A percentile compares a stretch with the other conserved stretches of the same genome.
Conservation (phyloP, 2,888 invertebrate species). For the Tetrapedia diversipes region DNA sequence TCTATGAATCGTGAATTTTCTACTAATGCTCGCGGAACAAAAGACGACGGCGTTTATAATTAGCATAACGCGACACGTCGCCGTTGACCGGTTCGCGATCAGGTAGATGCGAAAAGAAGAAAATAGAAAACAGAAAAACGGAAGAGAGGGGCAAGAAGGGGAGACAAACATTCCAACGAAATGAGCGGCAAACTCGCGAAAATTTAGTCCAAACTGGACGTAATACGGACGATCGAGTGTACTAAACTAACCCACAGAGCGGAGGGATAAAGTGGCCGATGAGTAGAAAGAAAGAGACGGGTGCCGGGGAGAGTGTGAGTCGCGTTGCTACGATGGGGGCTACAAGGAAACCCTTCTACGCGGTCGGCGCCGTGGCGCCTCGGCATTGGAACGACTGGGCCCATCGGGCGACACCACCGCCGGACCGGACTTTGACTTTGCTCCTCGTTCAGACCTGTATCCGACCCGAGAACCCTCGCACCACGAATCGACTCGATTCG, state of each 20-base stretch:
- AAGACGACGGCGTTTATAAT: conserved; percentile 50
- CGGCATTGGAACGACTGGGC: conserved; percentile 66
- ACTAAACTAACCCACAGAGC: not conserved
- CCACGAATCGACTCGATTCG: not conserved
- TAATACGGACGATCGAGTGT: not conserved
- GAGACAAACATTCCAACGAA: not conserved
- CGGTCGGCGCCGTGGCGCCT: conserved; percentile 83
- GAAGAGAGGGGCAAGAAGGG: not conserved
- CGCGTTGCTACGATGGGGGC: conserved; percentile 67
- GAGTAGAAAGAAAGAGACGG: not conserved
- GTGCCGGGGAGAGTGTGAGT: conserved; percentile 41
- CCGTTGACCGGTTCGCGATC: conserved; percentile 5
- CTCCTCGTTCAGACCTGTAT: conserved; percentile 19
- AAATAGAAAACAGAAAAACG: not conserved
- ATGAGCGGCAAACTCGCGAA: not conserved
- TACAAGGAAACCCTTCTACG: conserved; percentile 83
- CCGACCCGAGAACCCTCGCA: not conserved
- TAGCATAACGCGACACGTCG: conserved; percentile 48
- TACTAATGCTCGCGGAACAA: no score
- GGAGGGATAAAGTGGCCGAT: not conserved
- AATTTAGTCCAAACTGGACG: not conserved
- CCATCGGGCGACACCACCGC: conserved; percentile 41
- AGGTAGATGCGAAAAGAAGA: conserved; percentile 1
- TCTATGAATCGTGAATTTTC: no score
- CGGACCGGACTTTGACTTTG: conserved; percentile 41